These are phyloP conservation scores for Ophion obscuratus DNA, from an alignment of 2,888 invertebrate genomes.

Conservation along the genomic window DNA sequence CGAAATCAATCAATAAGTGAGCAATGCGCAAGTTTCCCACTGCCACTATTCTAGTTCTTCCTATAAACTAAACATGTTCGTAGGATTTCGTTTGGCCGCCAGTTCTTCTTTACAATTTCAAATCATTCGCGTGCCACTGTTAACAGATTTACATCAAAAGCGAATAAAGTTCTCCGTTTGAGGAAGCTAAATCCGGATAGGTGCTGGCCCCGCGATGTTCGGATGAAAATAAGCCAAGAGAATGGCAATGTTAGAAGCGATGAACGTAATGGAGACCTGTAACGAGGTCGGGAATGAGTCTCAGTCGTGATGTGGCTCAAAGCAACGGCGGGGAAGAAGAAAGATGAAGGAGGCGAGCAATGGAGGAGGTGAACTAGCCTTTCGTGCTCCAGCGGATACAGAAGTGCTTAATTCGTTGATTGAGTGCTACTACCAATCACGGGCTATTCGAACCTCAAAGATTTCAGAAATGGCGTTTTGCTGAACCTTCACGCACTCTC, in stretches of 20 bases:
- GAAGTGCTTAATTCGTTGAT: conserved; percentile 58
- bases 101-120: background rate
- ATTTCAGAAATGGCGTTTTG: conserved; percentile 28
- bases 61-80: background rate
- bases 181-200: background rate
- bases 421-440: conserved; percentile 43
- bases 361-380: conserved; percentile 7
- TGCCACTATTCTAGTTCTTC: no score
- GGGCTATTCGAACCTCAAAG: conserved; percentile 13
- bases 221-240: background rate
- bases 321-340: conserved; percentile 12
- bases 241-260: conserved; percentile 5
- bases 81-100: background rate
- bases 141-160: no score
- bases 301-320: conserved; percentile 51
- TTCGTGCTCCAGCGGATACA: conserved; percentile 41
- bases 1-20: no score
- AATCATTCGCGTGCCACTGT: no score
- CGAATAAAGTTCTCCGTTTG: no score
- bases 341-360: background rate
- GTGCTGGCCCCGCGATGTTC: background rate
- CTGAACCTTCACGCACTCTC: background rate
- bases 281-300: conserved; percentile 50
- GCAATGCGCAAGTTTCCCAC: no score
- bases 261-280: conserved; percentile 3